Evolutionary conservation across 92 coral and sea anemone species (phyloP), one percentile per base, ranked within the genome.

Genomic region (Porites lobata): DNA sequence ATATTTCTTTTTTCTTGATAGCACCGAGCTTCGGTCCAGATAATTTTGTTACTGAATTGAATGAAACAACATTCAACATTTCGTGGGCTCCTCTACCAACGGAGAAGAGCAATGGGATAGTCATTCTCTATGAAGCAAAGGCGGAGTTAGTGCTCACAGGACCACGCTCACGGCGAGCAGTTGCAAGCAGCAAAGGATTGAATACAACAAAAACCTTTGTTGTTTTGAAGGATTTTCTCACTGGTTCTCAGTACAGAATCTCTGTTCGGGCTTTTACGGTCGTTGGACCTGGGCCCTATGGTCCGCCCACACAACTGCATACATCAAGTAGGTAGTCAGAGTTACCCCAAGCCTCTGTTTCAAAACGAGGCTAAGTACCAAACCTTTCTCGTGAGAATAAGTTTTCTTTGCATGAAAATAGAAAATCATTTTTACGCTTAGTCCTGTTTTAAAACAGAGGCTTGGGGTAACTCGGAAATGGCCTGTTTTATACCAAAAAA

Each of bases 231-330:
- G 88, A 68, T 0, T 76, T 90, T 1, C 14, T 0, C 29, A 13
- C 67, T 13, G 50, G 91, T 66, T 77, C 91, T 3, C 76, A 38
- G 22, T 81, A 80, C 83, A 29, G 26, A 1, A 24, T 90, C 19
- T 72, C 87, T 67, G 93, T 90, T 17, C 53, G 91, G 47, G 93
- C 91, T 17, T 66, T 21, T 26, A 90, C 93, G 8, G 9, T 7
- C n/a, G 82, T 52, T 3, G 87, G 93, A 1, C 82, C 84, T 66
- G 93, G 93, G 9, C 91, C 91, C 7, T 86, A 80, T 51, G 54
- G 82, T 24, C 5, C 54, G 6, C 58, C 77, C 20, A 62, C 56
- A 56, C 18, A 13, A 2, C 7, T 82, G 11, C 29, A 18, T 26
- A 1, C 3, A 29, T 1, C 32, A 29, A 29, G 3, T 1, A 1